These are phyloP conservation scores for Syrrhaptes paradoxus DNA, from an alignment of 2,113 vertebrate genomes.

Conservation along the genomic window DNA sequence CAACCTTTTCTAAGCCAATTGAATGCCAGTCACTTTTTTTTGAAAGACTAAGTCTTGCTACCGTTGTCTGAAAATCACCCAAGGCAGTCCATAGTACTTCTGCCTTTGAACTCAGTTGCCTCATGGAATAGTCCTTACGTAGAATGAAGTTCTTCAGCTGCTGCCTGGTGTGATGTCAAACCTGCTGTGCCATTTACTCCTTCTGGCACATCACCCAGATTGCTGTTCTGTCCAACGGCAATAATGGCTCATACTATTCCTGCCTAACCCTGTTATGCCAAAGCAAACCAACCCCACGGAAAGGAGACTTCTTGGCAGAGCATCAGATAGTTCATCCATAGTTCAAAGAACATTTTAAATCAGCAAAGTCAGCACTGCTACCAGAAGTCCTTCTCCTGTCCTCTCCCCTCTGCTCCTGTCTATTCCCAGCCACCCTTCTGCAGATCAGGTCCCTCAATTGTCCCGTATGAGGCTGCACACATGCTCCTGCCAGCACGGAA, in stretches of 20 bases:
- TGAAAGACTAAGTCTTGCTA: fast-evolving
- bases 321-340: neutral
- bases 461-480: neutral
- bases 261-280: neutral
- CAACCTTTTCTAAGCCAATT: neutral
- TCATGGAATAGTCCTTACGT: fast-evolving
- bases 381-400: neutral
- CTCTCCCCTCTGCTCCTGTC: neutral
- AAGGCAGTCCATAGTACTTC: neutral
- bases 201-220: neutral
- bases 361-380: neutral
- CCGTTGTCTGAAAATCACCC: neutral
- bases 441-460: neutral
- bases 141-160: neutral
- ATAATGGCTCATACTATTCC: neutral
- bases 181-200: neutral
- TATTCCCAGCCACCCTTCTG: too few relatives aligned
- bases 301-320: neutral
- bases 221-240: neutral
- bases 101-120: neutral
- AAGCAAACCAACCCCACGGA: neutral
- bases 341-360: neutral
- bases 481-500: neutral
- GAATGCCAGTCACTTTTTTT: neutral
- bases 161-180: neutral